Evolutionary conservation across 2,113 vertebrate species (phyloP).

Genomic region (Saimiri boliviensis): DNA sequence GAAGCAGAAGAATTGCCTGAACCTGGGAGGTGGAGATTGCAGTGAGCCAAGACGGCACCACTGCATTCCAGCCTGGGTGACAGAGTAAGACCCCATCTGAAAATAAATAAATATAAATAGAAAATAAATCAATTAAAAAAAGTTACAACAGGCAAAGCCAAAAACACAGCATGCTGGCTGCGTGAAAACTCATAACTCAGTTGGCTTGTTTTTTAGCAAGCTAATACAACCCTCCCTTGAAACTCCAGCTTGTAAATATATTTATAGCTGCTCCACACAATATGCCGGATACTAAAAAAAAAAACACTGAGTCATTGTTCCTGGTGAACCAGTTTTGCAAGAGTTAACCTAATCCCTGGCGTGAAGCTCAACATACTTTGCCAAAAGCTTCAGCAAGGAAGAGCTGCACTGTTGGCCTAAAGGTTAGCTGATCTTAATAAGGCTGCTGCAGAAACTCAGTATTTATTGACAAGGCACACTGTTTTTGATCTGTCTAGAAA

Average conservation of each 20-base stretch:
- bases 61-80: too few species aligned
- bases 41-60: too few species aligned
- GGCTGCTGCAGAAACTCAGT: background rate
- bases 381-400: background rate
- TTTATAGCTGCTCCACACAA: conserved; percentile 60
- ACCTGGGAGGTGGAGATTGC: too few species aligned
- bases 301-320: conserved; percentile 65
- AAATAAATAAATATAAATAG: too few species aligned
- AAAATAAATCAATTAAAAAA: too few species aligned
- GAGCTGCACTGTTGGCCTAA: background rate
- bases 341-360: conserved; percentile 66
- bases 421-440: conserved; percentile 26
- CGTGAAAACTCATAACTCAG: background rate
- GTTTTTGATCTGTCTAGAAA: background rate
- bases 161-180: background rate
- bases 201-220: conserved; percentile 31
- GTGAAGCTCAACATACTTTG: conserved; percentile 28
- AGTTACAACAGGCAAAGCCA: background rate
- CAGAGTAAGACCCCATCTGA: too few species aligned
- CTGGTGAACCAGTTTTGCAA: conserved; percentile 75
- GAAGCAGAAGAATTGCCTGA: too few species aligned
- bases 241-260: conserved; percentile 65
- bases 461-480: background rate
- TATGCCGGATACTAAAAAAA: conserved; percentile 16
- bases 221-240: conserved; percentile 49